Evolutionary conservation across 2,797 vertebrate genomes (phyloP).

Genomic region (Morelia viridis): DNA sequence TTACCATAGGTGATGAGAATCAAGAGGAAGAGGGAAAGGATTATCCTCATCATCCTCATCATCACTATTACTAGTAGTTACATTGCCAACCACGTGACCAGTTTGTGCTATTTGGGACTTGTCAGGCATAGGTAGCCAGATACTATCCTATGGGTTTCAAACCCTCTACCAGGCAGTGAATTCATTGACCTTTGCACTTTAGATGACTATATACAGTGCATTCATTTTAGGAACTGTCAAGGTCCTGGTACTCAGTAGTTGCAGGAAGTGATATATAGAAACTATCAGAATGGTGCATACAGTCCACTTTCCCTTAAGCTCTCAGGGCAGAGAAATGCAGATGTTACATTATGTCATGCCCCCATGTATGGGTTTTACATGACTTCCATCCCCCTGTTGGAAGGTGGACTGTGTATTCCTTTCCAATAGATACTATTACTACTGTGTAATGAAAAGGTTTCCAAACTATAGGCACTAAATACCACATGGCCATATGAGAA

Average conservation of each 20-base stretch:
- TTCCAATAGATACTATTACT: neutral
- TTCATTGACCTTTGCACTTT: neutral
- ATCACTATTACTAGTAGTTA: neutral
- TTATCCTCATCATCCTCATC: neutral
- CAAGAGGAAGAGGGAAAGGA: neutral
- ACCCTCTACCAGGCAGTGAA: neutral
- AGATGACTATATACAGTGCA: neutral
- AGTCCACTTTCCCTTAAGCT: neutral
- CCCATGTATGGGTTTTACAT: neutral
- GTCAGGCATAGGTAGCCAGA: neutral
- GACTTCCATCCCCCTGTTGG: neutral
- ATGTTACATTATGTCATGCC: neutral
- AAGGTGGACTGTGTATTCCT: neutral
- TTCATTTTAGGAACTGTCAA: neutral
- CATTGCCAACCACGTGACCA: neutral
- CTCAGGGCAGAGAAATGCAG: neutral
- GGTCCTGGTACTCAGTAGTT: neutral
- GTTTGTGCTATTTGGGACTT: neutral
- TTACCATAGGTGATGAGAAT: neutral
- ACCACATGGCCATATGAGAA: neutral
- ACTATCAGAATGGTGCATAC: neutral
- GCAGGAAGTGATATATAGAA: neutral
- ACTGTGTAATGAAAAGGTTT: neutral
- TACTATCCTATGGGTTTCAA: neutral
- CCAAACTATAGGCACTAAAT: neutral